A percentile compares a stretch with the other conserved stretches of the same genome.
These are phyloP conservation scores for Hymenopus coronatus DNA, from an alignment of 2,888 invertebrate genomes.

Conservation along the genomic window DNA sequence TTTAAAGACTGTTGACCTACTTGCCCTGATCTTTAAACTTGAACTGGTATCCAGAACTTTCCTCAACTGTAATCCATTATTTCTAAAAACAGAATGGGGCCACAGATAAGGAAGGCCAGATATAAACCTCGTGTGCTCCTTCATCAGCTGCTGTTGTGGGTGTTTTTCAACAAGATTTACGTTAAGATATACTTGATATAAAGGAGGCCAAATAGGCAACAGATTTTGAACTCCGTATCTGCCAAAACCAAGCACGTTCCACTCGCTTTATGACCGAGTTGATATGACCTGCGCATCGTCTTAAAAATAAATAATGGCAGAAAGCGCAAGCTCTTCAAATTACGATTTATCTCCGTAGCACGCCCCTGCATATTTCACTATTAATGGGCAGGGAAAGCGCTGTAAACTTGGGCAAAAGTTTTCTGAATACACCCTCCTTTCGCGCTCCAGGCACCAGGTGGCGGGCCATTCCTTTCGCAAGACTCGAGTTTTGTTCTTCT, in stretches of 20 bases:
- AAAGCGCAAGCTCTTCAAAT: not conserved
- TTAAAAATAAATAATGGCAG: not conserved
- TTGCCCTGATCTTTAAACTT: no score
- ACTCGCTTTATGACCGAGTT: not conserved
- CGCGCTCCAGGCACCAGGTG: not conserved
- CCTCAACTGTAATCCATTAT: no score
- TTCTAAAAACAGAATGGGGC: no score
- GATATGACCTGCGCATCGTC: not conserved
- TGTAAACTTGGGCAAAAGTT: not conserved
- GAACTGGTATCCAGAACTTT: no score
- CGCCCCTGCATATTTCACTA: not conserved
- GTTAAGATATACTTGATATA: no score
- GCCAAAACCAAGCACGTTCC: not conserved
- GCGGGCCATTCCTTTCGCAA: not conserved
- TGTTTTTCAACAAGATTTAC: no score
- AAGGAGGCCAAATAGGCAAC: not conserved
- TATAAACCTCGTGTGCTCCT: no score
- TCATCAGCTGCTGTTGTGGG: no score
- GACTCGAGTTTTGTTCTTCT: not conserved
- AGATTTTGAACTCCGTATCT: not conserved
- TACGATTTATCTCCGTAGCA: not conserved
- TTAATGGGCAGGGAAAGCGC: not conserved
- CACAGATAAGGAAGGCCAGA: no score
- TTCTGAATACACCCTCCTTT: not conserved
- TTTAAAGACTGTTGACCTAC: no score